These are phyloP conservation scores for Hydrolagus affinis DNA, from an alignment of 2,113 vertebrate genomes.

Conservation along the genomic window DNA sequence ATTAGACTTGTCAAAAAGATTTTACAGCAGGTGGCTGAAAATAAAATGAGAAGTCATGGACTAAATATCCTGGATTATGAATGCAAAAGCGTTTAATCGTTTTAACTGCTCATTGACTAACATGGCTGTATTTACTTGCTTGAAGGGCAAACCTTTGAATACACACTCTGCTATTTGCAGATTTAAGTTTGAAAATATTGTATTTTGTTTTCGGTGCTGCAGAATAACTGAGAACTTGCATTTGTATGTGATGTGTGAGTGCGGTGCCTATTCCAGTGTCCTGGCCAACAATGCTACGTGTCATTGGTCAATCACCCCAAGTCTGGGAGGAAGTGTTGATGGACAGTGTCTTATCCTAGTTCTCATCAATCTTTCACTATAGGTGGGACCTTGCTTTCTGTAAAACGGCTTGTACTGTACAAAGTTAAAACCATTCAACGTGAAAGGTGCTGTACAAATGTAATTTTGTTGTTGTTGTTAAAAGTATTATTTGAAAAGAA, in stretches of 20 bases:
- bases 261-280: no score
- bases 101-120: constrained; percentile 11
- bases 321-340: no score
- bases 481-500: no score
- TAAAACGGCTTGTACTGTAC: no score
- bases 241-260: background rate
- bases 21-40: constrained; percentile 41
- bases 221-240: background rate
- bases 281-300: no score
- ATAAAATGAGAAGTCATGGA: constrained; percentile 32
- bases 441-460: background rate
- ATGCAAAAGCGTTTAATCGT: constrained; percentile 38
- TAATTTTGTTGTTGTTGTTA: no score
- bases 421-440: background rate
- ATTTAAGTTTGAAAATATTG: background rate
- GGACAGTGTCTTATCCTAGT: no score
- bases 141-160: no score
- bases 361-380: no score
- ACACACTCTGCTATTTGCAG: background rate
- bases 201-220: background rate
- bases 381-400: no score
- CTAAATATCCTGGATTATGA: constrained; percentile 38
- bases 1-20: constrained; percentile 45
- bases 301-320: no score
- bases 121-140: no score